Evolutionary conservation across 2,888 invertebrate species (phyloP).

Genomic region (Machimus atricapillus): DNA sequence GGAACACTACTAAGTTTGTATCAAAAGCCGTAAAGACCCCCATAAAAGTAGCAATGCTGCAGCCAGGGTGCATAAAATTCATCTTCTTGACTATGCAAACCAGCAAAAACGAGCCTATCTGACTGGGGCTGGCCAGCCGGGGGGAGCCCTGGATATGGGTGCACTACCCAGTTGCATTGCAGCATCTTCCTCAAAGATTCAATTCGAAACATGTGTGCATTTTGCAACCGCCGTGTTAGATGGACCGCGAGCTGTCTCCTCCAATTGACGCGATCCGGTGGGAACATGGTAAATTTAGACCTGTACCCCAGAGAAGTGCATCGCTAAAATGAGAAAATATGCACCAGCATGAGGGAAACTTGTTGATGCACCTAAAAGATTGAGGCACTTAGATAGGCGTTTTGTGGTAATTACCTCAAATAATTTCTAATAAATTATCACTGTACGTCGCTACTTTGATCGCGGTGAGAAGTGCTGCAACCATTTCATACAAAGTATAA

Average conservation of each 20-base stretch:
- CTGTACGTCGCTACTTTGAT: neutral
- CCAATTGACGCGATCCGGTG: slow-evolving; percentile 12
- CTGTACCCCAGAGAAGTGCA: neutral
- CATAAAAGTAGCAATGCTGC: neutral
- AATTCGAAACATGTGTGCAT: slow-evolving; percentile 29
- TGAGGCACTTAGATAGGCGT: slow-evolving; percentile 11
- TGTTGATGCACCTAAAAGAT: slow-evolving; percentile 23
- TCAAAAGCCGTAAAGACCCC: neutral
- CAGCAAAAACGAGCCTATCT: neutral
- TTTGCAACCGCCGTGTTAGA: neutral
- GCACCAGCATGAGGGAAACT: neutral
- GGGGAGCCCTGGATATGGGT: neutral
- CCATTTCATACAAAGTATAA: neutral
- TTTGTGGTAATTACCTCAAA: neutral
- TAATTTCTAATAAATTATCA: slow-evolving; percentile 2
- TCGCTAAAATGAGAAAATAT: neutral
- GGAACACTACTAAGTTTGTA: slow-evolving; percentile 1
- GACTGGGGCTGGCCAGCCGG: neutral
- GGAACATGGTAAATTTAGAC: slow-evolving; percentile 11
- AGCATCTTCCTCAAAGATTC: slow-evolving; percentile 14
- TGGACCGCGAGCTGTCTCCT: neutral
- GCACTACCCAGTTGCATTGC: neutral
- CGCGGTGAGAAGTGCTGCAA: neutral
- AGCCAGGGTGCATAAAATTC: neutral
- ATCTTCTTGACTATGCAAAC: neutral